These are phyloP conservation scores for Podocnemis expansa DNA, from an alignment of 2,113 vertebrate genomes.

Conservation along the genomic window DNA sequence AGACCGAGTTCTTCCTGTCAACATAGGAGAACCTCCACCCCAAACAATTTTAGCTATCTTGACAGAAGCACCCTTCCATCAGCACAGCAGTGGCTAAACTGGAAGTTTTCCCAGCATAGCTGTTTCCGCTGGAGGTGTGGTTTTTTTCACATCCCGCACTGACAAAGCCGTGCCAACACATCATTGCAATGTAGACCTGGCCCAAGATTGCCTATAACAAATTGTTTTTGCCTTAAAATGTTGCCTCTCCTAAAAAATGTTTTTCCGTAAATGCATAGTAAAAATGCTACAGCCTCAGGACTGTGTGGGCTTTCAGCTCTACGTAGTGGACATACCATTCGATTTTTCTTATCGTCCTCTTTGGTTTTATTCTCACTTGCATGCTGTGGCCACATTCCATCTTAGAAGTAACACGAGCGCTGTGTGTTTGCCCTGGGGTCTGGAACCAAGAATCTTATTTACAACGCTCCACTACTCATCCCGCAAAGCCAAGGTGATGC, in stretches of 20 bases:
- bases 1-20: not conserved
- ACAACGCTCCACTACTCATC: not conserved
- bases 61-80: not conserved
- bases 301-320: not conserved
- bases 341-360: not conserved
- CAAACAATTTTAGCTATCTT: not conserved
- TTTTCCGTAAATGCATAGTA: not conserved
- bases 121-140: not conserved
- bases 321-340: not conserved
- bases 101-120: not conserved
- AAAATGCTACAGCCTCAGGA: not conserved
- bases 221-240: not conserved
- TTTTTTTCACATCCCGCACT: not conserved
- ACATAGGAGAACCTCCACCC: not conserved
- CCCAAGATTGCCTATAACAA: not conserved
- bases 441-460: not conserved
- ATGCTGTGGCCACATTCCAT: not conserved
- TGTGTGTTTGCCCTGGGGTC: not conserved
- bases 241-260: not conserved
- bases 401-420: not conserved
- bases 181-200: not conserved
- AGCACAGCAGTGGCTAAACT: not conserved
- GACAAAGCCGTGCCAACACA: not conserved
- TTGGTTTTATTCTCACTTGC: not conserved
- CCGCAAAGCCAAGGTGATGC: not conserved